Conservation (phyloP, 2,888 invertebrate genomes). For the Lagria hirta region DNA sequence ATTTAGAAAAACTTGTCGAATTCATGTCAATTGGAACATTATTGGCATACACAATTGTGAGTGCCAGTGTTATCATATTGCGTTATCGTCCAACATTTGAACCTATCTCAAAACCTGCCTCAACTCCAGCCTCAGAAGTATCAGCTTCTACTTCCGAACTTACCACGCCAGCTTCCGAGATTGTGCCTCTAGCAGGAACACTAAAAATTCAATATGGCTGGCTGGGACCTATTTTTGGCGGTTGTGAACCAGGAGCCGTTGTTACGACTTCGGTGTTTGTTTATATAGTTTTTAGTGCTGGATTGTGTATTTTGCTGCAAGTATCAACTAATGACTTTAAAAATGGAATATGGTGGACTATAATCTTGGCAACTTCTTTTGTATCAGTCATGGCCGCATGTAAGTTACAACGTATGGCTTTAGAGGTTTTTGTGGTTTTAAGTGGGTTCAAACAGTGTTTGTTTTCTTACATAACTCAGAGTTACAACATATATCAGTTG, state of each 20-base stretch:
- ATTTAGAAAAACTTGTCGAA: slow-evolving; percentile 86
- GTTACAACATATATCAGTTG: too few species aligned
- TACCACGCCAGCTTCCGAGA: slow-evolving; percentile 49
- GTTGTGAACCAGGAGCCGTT: slow-evolving; percentile 75
- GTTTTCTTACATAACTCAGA: too few species aligned
- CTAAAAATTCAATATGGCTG: slow-evolving; percentile 72
- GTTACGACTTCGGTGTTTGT: slow-evolving; percentile 72
- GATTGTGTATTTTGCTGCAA: slow-evolving; percentile 68
- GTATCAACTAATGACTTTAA: slow-evolving; percentile 58
- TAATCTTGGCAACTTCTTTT: slow-evolving; percentile 64
- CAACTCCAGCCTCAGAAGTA: slow-evolving; percentile 49
- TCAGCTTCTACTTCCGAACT: slow-evolving; percentile 50
- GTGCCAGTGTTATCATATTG: slow-evolving; percentile 84
- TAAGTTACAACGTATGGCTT: slow-evolving; percentile 51
- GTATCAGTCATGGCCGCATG: slow-evolving; percentile 65
- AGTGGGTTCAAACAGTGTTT: too few species aligned
- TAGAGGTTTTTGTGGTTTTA: too few species aligned
- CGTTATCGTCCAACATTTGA: slow-evolving; percentile 61
- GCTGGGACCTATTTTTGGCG: slow-evolving; percentile 71
- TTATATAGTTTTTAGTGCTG: slow-evolving; percentile 67
- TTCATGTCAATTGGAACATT: slow-evolving; percentile 93
- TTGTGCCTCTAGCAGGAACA: slow-evolving; percentile 68
- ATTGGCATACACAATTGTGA: slow-evolving; percentile 88
- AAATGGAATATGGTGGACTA: slow-evolving; percentile 68
- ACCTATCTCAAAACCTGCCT: slow-evolving; percentile 36